Base-by-base conservation (phyloP, 2,888 invertebrate genomes). In the Cerceris rybyensis region DNA sequence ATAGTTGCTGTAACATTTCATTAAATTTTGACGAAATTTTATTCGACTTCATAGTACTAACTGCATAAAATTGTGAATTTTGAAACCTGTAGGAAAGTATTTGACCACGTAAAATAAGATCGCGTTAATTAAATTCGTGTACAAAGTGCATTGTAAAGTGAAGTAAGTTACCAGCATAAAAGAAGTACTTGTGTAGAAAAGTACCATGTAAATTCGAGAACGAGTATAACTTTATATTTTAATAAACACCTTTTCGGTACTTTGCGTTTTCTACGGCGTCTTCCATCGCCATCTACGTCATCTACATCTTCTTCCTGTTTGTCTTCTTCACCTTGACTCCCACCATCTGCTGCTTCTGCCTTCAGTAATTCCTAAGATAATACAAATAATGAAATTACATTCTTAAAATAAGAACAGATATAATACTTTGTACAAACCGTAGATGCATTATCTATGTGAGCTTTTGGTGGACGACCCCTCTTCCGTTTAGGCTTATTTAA, bases 391-490 rank as follows among this genome's bases (percentile, higher is more conserved):
- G 7, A 13, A 52, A 14, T 13, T 52, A 52, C 7, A 52, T n/a
- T 52, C 14, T n/a, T 52, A 52, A 7, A 52, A 28, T 28, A 28
- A 28, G 28, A 52, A 52, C 14, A n/a, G 11, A 13, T 54, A n/a
- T 11, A 54, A n/a, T 43, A 28, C 8, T 8, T 2, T 52, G 17
- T 58, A 73, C 73, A 8, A 68, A 85, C 84, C 64, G 74, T 63
- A 49, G 69, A 58, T 50, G 72, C 71, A 16, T 83, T 70, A 14
- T 93, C 93, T 0, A 92, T 91, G 0, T 93, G 76, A 81, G 90
- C 86, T 92, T 96, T 96, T 0, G 95, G 95, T 11, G 96, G 96
- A 55, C 96, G 93, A 7, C 96, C 96, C 42, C 96, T 93, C 91
- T 96, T 96, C 68, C 95, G 93, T 88, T 94, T 94, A 0, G 96